Conservation (phyloP, 2,888 invertebrate species). For the Mimumesa dahlbomi region DNA sequence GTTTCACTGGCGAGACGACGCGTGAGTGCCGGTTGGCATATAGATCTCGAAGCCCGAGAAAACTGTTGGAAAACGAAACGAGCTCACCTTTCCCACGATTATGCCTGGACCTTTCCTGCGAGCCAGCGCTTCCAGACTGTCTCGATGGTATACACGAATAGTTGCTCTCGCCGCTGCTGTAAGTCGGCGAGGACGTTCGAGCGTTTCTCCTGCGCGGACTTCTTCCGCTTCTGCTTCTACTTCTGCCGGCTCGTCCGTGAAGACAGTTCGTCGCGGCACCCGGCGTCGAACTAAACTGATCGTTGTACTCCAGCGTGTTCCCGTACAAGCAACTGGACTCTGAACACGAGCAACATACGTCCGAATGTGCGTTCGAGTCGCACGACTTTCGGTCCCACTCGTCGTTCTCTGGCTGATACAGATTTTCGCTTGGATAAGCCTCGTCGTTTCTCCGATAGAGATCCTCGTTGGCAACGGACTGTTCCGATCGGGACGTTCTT, state of each 20-base stretch:
- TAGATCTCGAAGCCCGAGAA: neutral
- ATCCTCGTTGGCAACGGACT: slow-evolving; percentile 72
- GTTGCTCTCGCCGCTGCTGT: slow-evolving; percentile 78
- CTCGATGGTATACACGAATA: slow-evolving; percentile 78
- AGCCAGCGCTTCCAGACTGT: slow-evolving; percentile 74
- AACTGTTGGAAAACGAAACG: too few species aligned
- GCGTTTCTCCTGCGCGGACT: slow-evolving; percentile 76
- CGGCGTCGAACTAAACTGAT: slow-evolving; percentile 56
- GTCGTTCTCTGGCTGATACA: slow-evolving; percentile 76
- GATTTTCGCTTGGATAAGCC: slow-evolving; percentile 71
- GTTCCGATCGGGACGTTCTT: slow-evolving; percentile 68
- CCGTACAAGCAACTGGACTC: slow-evolving; percentile 79
- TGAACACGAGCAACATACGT: slow-evolving; percentile 78
- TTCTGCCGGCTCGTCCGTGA: slow-evolving; percentile 68
- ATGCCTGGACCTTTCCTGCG: slow-evolving; percentile 78
- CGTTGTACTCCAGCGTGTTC: slow-evolving; percentile 77
- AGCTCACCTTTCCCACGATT: slow-evolving; percentile 77
- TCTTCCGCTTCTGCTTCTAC: slow-evolving; percentile 72
- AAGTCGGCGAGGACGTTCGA: slow-evolving; percentile 75
- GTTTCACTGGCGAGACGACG: too few species aligned
- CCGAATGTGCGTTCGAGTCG: slow-evolving; percentile 78
- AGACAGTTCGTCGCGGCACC: slow-evolving; percentile 53
- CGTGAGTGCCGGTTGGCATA: too few species aligned
- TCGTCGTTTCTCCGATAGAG: slow-evolving; percentile 76
- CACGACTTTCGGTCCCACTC: slow-evolving; percentile 79